Evolutionary conservation across 2,888 invertebrate genomes (phyloP).

Genomic region (Drosophila acutilabella): DNA sequence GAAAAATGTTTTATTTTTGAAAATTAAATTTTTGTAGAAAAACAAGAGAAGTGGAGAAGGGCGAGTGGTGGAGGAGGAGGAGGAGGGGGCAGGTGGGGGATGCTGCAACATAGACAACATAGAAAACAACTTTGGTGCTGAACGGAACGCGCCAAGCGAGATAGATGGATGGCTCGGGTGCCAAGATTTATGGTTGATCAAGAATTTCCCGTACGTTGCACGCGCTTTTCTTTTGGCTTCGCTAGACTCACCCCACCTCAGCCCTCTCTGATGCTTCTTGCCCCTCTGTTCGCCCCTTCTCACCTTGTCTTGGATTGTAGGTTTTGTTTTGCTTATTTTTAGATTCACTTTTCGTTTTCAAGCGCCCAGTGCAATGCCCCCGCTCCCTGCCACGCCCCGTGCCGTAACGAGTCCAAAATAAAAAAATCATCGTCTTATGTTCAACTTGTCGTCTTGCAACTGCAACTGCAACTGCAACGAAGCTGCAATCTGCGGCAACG

Average conservation of each 20-base stretch:
- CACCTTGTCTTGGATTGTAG: constrained; percentile 35
- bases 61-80: background rate
- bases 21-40: constrained; percentile 57
- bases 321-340: constrained; percentile 67
- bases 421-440: constrained; percentile 19
- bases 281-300: constrained; percentile 21
- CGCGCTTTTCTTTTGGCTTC: constrained; percentile 56
- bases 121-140: constrained; percentile 76
- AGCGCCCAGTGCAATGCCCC: constrained; percentile 60
- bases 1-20: constrained; percentile 69
- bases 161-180: constrained; percentile 81
- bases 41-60: constrained; percentile 39
- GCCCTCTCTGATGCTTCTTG: background rate
- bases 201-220: constrained; percentile 78
- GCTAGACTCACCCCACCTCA: constrained; percentile 7
- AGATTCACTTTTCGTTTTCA: constrained; percentile 67
- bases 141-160: constrained; percentile 79
- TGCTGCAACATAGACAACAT: constrained; percentile 36
- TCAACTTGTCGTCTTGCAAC: constrained; percentile 52
- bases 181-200: constrained; percentile 83
- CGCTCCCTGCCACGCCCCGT: background rate
- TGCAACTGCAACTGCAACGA: constrained; percentile 23
- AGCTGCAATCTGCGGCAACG: constrained; percentile 8
- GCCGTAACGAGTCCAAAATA: background rate
- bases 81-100: background rate